Evolutionary conservation across 1,140 invertebrate species (phyloP).

Genomic region (Sarcophaga peregrina): DNA sequence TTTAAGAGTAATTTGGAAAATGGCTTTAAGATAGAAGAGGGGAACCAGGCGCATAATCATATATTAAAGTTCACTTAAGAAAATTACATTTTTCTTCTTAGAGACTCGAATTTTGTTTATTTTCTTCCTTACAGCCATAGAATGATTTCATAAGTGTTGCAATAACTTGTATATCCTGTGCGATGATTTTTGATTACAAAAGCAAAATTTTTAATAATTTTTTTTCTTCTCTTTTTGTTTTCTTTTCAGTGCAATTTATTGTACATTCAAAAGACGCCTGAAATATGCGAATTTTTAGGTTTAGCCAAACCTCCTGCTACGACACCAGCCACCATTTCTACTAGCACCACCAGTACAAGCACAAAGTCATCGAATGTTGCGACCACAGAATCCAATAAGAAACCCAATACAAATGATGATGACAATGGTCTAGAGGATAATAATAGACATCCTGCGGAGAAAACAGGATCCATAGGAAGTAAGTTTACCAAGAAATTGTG

Average conservation of each 20-base stretch:
- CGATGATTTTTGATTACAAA: too few species aligned
- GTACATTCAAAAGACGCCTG: constrained; percentile 58
- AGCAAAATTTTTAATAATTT: neutral
- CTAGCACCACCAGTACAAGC: constrained; percentile 41
- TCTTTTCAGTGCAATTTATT: constrained; percentile 60
- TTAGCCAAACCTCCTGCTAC: constrained; percentile 46
- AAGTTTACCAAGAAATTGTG: constrained; percentile 48
- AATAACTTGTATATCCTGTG: too few species aligned
- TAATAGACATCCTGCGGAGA: constrained; percentile 53
- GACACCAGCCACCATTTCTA: constrained; percentile 19
- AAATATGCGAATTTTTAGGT: constrained; percentile 61
- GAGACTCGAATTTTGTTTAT: neutral
- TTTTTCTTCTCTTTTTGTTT: constrained; percentile 41
- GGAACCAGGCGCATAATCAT: neutral
- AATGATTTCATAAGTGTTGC: too few species aligned
- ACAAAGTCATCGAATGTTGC: constrained; percentile 46
- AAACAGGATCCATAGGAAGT: constrained; percentile 62
- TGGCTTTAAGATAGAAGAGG: neutral
- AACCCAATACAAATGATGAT: constrained; percentile 42
- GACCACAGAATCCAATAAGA: constrained; percentile 44
- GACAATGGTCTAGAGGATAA: neutral
- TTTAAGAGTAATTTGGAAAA: constrained; percentile 20
- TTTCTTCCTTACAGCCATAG: neutral
- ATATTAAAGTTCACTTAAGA: constrained; percentile 46
- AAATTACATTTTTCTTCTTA: constrained; percentile 42